Evolutionary conservation across 1,140 invertebrate species (phyloP).

Genomic region (Lysiphlebus fabarum): DNA sequence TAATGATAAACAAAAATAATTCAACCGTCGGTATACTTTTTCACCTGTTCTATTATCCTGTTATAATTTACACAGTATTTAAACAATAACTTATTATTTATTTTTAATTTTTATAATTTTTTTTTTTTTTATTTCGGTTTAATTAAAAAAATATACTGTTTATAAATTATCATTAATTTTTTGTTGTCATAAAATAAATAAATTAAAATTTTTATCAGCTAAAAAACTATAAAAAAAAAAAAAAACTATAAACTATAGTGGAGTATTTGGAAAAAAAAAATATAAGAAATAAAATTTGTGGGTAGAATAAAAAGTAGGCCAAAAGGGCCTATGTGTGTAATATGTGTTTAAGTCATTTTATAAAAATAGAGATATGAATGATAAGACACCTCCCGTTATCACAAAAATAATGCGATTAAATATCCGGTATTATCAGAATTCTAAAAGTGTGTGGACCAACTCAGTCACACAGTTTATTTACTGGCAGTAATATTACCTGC

Average conservation of each 20-base stretch:
- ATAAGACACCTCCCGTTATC: constrained; percentile 24
- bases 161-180: no score
- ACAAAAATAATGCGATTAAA: constrained; percentile 22
- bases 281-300: constrained; percentile 2
- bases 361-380: constrained; percentile 24
- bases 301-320: constrained; percentile 18
- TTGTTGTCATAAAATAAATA: no score
- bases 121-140: no score
- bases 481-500: neutral
- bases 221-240: neutral
- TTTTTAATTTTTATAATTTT: no score
- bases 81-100: no score
- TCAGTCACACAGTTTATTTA: neutral
- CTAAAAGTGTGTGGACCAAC: neutral
- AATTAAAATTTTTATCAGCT: no score
- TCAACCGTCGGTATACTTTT: no score
- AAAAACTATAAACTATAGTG: no score
- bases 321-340: constrained; percentile 18
- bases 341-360: constrained; percentile 12
- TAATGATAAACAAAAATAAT: no score
- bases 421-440: constrained; percentile 9
- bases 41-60: no score
- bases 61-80: no score
- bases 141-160: no score
- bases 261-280: constrained; percentile 16